Conservation (phyloP, 2,797 vertebrate species). For the Coendou prehensilis region DNA sequence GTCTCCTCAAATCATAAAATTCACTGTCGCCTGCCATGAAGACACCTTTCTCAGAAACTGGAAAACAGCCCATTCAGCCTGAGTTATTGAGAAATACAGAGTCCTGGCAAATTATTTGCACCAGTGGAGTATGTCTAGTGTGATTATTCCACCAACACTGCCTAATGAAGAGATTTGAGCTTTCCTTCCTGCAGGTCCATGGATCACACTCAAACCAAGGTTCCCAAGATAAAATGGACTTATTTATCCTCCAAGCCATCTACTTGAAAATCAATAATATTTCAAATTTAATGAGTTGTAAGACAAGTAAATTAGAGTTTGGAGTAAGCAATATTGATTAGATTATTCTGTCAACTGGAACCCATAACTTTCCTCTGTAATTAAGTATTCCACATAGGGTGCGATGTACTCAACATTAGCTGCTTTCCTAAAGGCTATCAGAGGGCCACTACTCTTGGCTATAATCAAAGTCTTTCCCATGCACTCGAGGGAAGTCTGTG, state of each 20-base stretch:
- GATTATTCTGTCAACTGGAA: constrained; percentile 86
- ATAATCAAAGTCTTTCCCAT: constrained; percentile 75
- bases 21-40: neutral
- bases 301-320: constrained; percentile 90
- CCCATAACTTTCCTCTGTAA: constrained; percentile 87
- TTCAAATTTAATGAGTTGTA: constrained; percentile 89
- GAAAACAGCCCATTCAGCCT: neutral
- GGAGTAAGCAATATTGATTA: constrained; percentile 85
- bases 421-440: constrained; percentile 69
- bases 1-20: neutral
- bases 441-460: constrained; percentile 24
- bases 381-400: constrained; percentile 84
- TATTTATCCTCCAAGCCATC: constrained; percentile 86
- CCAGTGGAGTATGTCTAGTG: constrained; percentile 57
- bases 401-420: constrained; percentile 33
- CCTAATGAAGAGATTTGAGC: constrained; percentile 79
- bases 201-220: constrained; percentile 83
- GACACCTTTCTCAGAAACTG: neutral
- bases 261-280: constrained; percentile 88
- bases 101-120: constrained; percentile 77
- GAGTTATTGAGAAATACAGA: constrained; percentile 64
- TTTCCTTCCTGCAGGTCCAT: constrained; percentile 73
- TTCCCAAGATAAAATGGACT: constrained; percentile 81
- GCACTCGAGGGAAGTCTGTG: neutral
- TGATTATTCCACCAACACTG: constrained; percentile 74